Evolutionary conservation across 2,888 invertebrate genomes (phyloP).

Genomic region (Sussaba pulchella): DNA sequence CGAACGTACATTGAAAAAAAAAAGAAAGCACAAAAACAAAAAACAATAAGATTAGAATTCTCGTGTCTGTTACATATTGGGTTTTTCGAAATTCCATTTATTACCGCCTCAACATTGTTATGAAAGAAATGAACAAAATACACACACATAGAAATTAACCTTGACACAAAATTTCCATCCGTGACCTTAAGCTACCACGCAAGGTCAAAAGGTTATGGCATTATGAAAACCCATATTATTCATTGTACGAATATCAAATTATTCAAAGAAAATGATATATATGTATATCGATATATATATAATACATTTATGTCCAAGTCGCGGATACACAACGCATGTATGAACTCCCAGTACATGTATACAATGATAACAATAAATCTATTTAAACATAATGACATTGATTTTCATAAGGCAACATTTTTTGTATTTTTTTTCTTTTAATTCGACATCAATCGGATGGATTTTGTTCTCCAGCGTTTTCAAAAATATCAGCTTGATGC

Average conservation of each 20-base stretch:
- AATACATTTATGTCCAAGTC: constrained; percentile 72
- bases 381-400: constrained; percentile 67
- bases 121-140: not conserved
- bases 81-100: constrained; percentile 16
- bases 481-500: constrained; percentile 10
- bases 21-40: constrained; percentile 6
- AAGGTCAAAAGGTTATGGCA: constrained; percentile 21
- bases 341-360: constrained; percentile 61
- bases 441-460: not conserved
- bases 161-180: not conserved
- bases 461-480: not conserved
- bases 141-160: not conserved
- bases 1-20: not conserved
- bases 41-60: constrained; percentile 10
- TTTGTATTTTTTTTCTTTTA: constrained; percentile 13
- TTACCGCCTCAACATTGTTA: not conserved
- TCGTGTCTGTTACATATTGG: constrained; percentile 18
- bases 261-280: constrained; percentile 68
- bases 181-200: constrained; percentile 26
- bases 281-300: constrained; percentile 71
- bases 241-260: constrained; percentile 38
- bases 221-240: constrained; percentile 10
- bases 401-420: constrained; percentile 2
- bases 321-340: constrained; percentile 71
- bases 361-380: constrained; percentile 69